Conservation (phyloP, 2,113 vertebrate genomes). For the Anhinga rufa region DNA sequence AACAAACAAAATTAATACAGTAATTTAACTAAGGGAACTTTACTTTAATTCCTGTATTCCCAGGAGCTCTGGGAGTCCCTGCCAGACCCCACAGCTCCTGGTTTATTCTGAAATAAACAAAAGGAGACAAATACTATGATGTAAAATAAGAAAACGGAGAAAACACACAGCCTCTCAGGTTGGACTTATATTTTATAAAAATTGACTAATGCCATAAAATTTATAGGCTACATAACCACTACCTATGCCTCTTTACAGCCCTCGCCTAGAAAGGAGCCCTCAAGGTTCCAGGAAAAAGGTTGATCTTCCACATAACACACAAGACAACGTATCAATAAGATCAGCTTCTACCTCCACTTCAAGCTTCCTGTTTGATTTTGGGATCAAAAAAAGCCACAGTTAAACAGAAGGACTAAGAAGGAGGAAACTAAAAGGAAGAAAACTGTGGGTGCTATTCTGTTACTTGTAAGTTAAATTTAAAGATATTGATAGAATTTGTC, state of each 20-base stretch:
- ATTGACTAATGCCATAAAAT: background rate
- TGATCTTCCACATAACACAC: background rate
- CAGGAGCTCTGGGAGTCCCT: conserved; percentile 34
- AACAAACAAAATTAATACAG: background rate
- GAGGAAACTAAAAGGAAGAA: background rate
- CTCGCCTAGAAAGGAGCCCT: background rate
- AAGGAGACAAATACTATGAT: background rate
- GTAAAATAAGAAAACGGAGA: background rate
- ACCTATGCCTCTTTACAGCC: background rate
- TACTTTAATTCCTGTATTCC: conserved; percentile 56
- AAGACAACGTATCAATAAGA: background rate
- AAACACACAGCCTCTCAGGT: background rate
- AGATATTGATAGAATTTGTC: background rate
- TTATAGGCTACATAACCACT: background rate
- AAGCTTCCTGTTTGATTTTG: background rate
- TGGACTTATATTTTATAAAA: background rate
- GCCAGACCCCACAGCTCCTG: conserved; percentile 36
- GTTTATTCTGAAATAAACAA: conserved; percentile 42
- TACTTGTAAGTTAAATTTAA: background rate
- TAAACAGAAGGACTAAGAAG: background rate
- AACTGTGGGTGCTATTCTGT: background rate
- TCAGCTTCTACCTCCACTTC: background rate
- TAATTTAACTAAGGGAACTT: background rate
- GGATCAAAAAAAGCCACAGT: background rate
- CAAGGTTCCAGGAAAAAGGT: background rate